These are phyloP conservation scores for Leptura quadrifasciata DNA, from an alignment of 2,888 invertebrate genomes.

Conservation along the genomic window DNA sequence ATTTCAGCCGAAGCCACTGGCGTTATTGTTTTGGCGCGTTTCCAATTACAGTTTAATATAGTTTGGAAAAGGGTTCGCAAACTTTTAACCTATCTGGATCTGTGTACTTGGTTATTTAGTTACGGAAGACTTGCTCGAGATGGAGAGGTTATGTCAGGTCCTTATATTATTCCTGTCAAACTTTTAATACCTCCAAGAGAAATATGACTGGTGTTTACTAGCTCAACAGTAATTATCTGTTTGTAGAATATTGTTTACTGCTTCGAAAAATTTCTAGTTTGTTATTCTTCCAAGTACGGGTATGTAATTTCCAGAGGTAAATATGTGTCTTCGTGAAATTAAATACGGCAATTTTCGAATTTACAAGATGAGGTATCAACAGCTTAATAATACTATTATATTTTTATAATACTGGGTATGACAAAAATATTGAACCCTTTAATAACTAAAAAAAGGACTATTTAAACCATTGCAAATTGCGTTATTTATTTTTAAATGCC, in stretches of 20 bases:
- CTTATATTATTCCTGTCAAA: slow-evolving; percentile 49
- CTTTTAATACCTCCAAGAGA: slow-evolving; percentile 38
- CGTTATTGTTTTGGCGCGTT: slow-evolving; percentile 62
- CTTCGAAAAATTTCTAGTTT: not conserved
- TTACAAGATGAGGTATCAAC: too few relatives aligned
- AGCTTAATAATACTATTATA: too few relatives aligned
- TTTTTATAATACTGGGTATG: too few relatives aligned
- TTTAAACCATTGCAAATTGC: too few relatives aligned
- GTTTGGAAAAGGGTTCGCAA: slow-evolving; percentile 61
- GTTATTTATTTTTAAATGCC: too few relatives aligned
- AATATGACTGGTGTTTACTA: slow-evolving; percentile 44
- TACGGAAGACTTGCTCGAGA: slow-evolving; percentile 53
- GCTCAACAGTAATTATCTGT: slow-evolving; percentile 12
- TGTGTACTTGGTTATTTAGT: slow-evolving; percentile 59
- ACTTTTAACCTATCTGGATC: slow-evolving; percentile 61
- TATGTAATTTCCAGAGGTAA: too few relatives aligned
- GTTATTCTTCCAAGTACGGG: not conserved
- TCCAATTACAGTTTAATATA: slow-evolving; percentile 63
- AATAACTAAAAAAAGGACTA: too few relatives aligned
- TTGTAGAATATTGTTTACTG: not conserved
- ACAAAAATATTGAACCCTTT: too few relatives aligned
- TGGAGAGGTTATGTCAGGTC: slow-evolving; percentile 48
- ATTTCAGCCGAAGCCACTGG: slow-evolving; percentile 56
- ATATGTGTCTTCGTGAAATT: too few relatives aligned
- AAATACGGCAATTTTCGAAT: too few relatives aligned